These are phyloP conservation scores for Takifugu ocellatus DNA, from an alignment of 2,797 vertebrate genomes.

Conservation along the genomic window DNA sequence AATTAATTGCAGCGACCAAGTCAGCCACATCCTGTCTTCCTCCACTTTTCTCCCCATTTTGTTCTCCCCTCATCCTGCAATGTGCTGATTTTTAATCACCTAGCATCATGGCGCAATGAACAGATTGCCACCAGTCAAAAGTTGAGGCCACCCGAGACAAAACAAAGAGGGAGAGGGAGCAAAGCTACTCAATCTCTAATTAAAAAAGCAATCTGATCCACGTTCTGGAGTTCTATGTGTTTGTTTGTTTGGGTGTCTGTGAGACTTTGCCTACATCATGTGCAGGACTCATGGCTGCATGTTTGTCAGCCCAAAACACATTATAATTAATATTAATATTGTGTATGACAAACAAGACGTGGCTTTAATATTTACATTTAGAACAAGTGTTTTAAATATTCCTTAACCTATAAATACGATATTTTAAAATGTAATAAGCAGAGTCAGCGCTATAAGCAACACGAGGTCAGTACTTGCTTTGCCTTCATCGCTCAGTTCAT, in stretches of 20 bases:
- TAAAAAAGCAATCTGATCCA: slow-evolving; percentile 56
- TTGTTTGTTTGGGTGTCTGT: slow-evolving; percentile 10
- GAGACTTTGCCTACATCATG: slow-evolving; percentile 14
- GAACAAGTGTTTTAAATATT: too few relatives aligned
- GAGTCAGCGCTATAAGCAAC: too few relatives aligned
- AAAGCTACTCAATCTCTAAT: slow-evolving; percentile 37
- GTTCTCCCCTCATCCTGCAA: slow-evolving; percentile 43
- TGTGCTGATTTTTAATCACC: slow-evolving; percentile 74
- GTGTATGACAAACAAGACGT: too few relatives aligned
- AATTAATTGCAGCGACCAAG: slow-evolving; percentile 54
- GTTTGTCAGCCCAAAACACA: background rate
- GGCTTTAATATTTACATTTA: too few relatives aligned
- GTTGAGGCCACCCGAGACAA: slow-evolving; percentile 53
- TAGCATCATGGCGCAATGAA: slow-evolving; percentile 75
- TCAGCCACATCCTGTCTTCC: slow-evolving; percentile 43
- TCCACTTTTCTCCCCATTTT: slow-evolving; percentile 4
- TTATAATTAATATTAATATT: too few relatives aligned
- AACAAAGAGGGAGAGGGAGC: slow-evolving; percentile 43
- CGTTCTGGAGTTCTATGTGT: slow-evolving; percentile 15
- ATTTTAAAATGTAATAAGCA: too few relatives aligned
- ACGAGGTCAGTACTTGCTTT: too few relatives aligned
- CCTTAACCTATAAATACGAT: too few relatives aligned
- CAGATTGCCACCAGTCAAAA: slow-evolving; percentile 64
- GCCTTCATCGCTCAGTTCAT: too few relatives aligned
- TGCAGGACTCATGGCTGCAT: background rate